Evolutionary conservation across 2,888 invertebrate genomes (phyloP).

Genomic region (Arenicola marina): DNA sequence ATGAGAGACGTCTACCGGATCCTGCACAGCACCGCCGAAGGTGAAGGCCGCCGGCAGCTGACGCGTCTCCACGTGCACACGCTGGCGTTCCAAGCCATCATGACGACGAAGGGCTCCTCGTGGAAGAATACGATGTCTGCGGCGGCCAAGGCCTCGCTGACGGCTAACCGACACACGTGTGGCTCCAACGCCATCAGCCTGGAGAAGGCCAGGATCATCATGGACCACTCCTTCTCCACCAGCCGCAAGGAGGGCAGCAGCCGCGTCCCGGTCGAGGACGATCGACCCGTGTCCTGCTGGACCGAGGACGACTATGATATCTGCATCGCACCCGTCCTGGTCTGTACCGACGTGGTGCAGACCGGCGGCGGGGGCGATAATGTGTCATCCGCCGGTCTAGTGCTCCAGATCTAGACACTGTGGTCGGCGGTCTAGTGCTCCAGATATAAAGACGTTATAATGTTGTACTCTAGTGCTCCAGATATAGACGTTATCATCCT

Average conservation of each 20-base stretch:
- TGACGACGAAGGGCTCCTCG: constrained; percentile 69
- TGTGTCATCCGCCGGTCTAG: constrained; percentile 84
- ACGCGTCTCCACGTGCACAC: constrained; percentile 84
- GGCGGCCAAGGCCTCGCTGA: constrained; percentile 80
- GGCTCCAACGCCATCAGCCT: constrained; percentile 68
- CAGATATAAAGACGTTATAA: too few species aligned
- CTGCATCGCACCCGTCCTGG: constrained; percentile 82
- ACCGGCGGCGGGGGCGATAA: constrained; percentile 88
- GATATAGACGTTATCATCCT: too few species aligned
- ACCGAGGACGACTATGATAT: constrained; percentile 69
- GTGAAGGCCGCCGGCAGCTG: constrained; percentile 64
- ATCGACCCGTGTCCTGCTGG: constrained; percentile 83
- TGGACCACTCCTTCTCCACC: constrained; percentile 80
- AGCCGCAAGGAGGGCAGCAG: constrained; percentile 49
- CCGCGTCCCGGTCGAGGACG: constrained; percentile 71
- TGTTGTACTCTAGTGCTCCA: too few species aligned
- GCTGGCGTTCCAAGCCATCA: constrained; percentile 82
- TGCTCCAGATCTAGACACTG: constrained; percentile 61
- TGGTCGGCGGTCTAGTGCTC: too few species aligned
- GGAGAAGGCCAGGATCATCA: constrained; percentile 69
- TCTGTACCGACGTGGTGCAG: constrained; percentile 79
- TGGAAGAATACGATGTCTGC: constrained; percentile 82
- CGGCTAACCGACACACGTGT: constrained; percentile 82
- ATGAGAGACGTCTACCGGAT: constrained; percentile 72
- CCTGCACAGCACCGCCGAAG: constrained; percentile 39